Conservation (phyloP, 2,113 vertebrate genomes). For the Arothron firmamentum region DNA sequence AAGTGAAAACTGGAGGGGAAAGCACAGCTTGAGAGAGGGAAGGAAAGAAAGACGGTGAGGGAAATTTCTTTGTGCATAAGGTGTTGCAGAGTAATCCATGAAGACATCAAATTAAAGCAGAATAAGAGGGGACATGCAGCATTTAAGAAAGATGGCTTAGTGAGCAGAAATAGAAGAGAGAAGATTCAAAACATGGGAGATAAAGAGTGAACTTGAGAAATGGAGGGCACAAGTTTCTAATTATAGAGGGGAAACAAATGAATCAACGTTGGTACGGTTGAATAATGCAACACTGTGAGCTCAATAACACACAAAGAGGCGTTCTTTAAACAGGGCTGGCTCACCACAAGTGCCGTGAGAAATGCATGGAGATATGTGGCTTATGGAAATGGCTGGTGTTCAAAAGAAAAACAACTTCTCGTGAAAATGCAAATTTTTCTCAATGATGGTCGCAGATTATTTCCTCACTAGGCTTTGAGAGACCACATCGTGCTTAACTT, state of each 20-base stretch:
- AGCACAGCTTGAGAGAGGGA: neutral
- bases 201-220: constrained; percentile 34
- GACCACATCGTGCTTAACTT: constrained; percentile 19
- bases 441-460: neutral
- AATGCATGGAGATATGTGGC: constrained; percentile 32
- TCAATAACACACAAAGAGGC: constrained; percentile 15
- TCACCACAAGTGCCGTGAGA: neutral
- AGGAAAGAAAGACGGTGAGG: neutral
- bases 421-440: constrained; percentile 37
- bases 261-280: constrained; percentile 44
- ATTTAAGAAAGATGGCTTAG: constrained; percentile 8
- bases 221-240: constrained; percentile 41
- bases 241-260: constrained; percentile 51
- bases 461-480: constrained; percentile 9
- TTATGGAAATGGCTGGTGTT: constrained; percentile 42
- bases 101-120: constrained; percentile 24
- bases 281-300: constrained; percentile 49
- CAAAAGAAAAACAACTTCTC: constrained; percentile 34
- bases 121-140: constrained; percentile 25
- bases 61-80: constrained; percentile 12
- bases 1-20: neutral
- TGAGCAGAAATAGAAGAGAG: constrained; percentile 4
- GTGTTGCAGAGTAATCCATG: constrained; percentile 19
- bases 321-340: constrained; percentile 26
- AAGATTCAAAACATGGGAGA: constrained; percentile 21